A percentile compares a stretch with the other conserved stretches of the same genome.
phyloP scores from a whole-genome alignment of 1,140 invertebrate species.

The Sarcophaga peregrina region DNA sequence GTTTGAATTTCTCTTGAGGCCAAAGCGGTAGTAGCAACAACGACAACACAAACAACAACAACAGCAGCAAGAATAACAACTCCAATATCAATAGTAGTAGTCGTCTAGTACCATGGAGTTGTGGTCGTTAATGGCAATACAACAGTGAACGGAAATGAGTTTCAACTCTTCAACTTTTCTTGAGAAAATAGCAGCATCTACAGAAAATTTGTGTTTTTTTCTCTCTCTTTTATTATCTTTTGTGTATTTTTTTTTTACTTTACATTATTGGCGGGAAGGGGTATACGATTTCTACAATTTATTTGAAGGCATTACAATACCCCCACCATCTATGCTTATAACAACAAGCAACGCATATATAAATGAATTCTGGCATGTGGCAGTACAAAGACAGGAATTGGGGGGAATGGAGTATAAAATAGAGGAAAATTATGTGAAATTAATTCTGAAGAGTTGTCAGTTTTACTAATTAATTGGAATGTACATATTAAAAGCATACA shows the following conservation, averaged over 20 bases:
- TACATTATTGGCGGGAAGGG: neutral
- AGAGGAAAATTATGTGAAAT: slow-evolving; percentile 29
- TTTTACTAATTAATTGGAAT: slow-evolving; percentile 36
- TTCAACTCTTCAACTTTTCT: slow-evolving; percentile 5
- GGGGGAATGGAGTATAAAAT: neutral
- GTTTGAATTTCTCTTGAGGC: slow-evolving; percentile 45
- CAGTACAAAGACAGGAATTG: neutral
- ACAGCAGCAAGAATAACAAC: neutral
- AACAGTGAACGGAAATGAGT: slow-evolving; percentile 16
- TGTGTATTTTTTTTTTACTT: neutral
- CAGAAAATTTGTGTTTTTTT: neutral
- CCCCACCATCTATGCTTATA: neutral
- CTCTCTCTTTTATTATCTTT: neutral
- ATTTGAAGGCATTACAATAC: neutral
- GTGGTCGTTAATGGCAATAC: neutral
- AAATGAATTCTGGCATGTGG: neutral
- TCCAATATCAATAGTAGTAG: neutral
- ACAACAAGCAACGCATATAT: neutral
- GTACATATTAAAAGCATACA: slow-evolving; percentile 5
- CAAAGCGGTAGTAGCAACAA: neutral
- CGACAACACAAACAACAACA: slow-evolving; percentile 4
- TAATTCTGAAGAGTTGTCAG: slow-evolving; percentile 41
- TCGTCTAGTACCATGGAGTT: too few species aligned
- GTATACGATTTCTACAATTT: neutral
- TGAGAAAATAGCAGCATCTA: neutral